Conservation (phyloP, 2,113 vertebrate genomes). For the Boleophthalmus pectinirostris region DNA sequence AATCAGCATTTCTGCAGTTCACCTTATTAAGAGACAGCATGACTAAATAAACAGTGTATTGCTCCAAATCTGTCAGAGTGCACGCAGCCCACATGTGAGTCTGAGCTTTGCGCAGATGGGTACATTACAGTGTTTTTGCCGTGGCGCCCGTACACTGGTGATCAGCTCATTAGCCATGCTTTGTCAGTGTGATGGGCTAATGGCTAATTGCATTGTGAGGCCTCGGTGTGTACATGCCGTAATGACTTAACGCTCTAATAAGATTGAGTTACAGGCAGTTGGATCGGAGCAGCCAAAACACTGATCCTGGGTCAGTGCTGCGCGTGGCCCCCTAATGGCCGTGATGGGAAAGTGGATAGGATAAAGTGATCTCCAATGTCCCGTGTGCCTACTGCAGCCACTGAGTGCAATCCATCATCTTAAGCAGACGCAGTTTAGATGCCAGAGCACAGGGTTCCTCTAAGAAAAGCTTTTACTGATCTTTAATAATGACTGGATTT, state of each 20-base stretch:
- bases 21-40: background rate
- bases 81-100: constrained; percentile 57
- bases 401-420: constrained; percentile 27
- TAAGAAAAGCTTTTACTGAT: constrained; percentile 22
- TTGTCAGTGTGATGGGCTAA: constrained; percentile 75
- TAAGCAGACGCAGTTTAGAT: constrained; percentile 19
- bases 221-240: constrained; percentile 69
- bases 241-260: constrained; percentile 77
- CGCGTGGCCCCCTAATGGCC: constrained; percentile 51
- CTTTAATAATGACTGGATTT: constrained; percentile 26
- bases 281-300: constrained; percentile 57
- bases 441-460: constrained; percentile 22
- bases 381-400: constrained; percentile 26
- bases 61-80: background rate
- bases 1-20: background rate
- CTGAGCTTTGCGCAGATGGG: constrained; percentile 52
- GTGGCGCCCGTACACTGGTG: constrained; percentile 50
- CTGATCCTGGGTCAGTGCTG: constrained; percentile 63
- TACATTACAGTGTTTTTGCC: constrained; percentile 66
- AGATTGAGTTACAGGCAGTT: constrained; percentile 73
- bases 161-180: constrained; percentile 74
- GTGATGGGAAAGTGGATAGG: constrained; percentile 35
- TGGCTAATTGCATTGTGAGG: constrained; percentile 75
- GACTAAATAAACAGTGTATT: background rate
- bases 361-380: constrained; percentile 49